Evolutionary conservation across 2,888 invertebrate species (phyloP).

Genomic region (Chrysolina oricalcia): DNA sequence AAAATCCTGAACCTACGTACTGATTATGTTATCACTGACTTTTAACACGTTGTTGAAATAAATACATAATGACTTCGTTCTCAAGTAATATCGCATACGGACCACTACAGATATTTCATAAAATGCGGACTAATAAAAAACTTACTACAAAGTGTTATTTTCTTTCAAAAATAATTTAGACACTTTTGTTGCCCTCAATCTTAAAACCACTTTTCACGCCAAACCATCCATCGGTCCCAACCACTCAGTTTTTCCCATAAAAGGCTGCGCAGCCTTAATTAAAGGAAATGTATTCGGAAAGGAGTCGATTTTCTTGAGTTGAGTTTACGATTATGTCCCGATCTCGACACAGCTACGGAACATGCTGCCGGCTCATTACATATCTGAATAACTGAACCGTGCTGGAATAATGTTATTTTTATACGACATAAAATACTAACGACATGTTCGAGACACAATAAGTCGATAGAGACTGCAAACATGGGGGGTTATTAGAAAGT

Average conservation of each 20-base stretch:
- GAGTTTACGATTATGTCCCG: constrained; percentile 64
- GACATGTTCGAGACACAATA: constrained; percentile 66
- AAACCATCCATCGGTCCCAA: background rate
- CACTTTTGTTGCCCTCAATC: background rate
- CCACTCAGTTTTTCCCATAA: background rate
- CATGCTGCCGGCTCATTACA: constrained; percentile 67
- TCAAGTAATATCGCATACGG: too few species aligned
- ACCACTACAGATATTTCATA: too few species aligned
- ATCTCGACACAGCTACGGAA: constrained; percentile 60
- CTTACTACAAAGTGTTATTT: too few species aligned
- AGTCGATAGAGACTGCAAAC: constrained; percentile 37
- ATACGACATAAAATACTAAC: constrained; percentile 68
- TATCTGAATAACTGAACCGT: constrained; percentile 67
- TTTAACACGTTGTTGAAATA: too few species aligned
- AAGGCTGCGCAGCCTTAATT: constrained; percentile 57
- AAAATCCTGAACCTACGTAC: too few species aligned
- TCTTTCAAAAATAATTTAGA: too few species aligned
- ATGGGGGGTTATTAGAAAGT: constrained; percentile 14
- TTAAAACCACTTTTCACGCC: background rate
- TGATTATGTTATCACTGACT: too few species aligned
- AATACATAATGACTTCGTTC: too few species aligned
- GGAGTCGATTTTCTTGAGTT: constrained; percentile 61
- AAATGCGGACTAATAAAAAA: too few species aligned
- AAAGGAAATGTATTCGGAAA: constrained; percentile 61
- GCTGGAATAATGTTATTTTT: constrained; percentile 67